Base-by-base conservation (phyloP, 1,140 invertebrate genomes). In the Drosophila arawakana region DNA sequence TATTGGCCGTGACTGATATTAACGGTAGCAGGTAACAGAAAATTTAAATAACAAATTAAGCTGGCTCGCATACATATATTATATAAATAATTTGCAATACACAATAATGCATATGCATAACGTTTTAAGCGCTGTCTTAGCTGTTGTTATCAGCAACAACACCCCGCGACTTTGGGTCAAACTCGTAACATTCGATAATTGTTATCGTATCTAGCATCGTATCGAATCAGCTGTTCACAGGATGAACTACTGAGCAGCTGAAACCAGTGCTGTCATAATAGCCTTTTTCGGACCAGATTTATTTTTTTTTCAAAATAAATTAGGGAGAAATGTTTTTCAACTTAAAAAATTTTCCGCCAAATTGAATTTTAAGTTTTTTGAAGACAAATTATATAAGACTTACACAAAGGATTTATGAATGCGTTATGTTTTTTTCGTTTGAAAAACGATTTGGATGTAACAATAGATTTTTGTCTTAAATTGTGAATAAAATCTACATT, bases 1-100 rank as follows among this genome's bases (percentile, higher is more conserved):
- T 44, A 57, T 54, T 74, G 66, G 66, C 72, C 72, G 66, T 74
- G 66, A 74, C 72, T 74, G 58, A 70, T 62, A 74, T 74, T 62
- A 74, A 62, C 66, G 58, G 25, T 70, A 74, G 72, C 58, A 58
- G 57, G 47, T 61, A 70, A 62, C 58, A 49, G 25, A 30, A 30
- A 61, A 72, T 47, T 72, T 50, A 66, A 73, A 66, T 58, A 67
- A 62, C 66, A 50, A 69, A 50, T 69, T 69, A 34, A 55, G 34
- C 59, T 47, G 52, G 59, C 15, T 55, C 35, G 39, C 10, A 43
- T 66, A 43, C 44, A 59, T 72, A 58, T 46, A 69, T 73, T 73
- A 73, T 61, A 62, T 50, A 57, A 70, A 69, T 49, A 70, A 61
- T 62, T 47, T 25, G 58, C 11, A 43, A 39, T 73, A 54, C 41